Base-by-base conservation (phyloP, 2,888 invertebrate genomes). In the Pegoplata infirma region DNA sequence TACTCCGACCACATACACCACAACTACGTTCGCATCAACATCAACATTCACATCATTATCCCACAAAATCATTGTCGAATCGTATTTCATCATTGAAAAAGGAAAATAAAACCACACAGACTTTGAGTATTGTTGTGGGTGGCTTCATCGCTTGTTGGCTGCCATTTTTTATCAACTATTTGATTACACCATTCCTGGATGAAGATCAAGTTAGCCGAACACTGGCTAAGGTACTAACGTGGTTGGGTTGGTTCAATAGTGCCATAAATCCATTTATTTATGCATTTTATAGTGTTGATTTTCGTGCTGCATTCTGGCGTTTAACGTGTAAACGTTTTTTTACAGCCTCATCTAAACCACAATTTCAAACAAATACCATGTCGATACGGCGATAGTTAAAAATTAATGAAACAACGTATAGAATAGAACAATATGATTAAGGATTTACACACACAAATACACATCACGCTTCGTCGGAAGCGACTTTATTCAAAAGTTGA, bases 251-350 rank as follows among this genome's bases (percentile, higher is more conserved):
- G 96, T 94, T 96, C 84, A 97, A 96, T 87, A 96, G 96, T 0
- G 96, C 96, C 4, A 95, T 97, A 81, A 97, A 97, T 90, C 96
- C 96, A 0, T 96, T 96, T 87, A 97, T 97, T 84, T 97, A 96
- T 85, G 96, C 96, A 17, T 96, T 96, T 86, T 96, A 96, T 89
- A 96, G 95, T 78, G 94, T 94, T 0, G 96, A 96, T 87, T 96
- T 96, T 87, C 92, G 96, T 85, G 91, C 95, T 82, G 96, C 96
- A 0, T 96, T 96, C 85, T 96, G 96, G 96, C 91, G 95, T 80
- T 90, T 96, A 36, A 96, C 96, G 40, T 87, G 89, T 61, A 87
- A 88, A 73, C 84, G 88, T 19, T 87, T 89, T 77, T 89, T 86
- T 75, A 86, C 85, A 32, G 82, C 83, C 63, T 83, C 87, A 23